A percentile compares a stretch with the other conserved stretches of the same genome.
phyloP scores from a whole-genome alignment of 2,797 vertebrate genomes.

The Hipposideros larvatus region DNA sequence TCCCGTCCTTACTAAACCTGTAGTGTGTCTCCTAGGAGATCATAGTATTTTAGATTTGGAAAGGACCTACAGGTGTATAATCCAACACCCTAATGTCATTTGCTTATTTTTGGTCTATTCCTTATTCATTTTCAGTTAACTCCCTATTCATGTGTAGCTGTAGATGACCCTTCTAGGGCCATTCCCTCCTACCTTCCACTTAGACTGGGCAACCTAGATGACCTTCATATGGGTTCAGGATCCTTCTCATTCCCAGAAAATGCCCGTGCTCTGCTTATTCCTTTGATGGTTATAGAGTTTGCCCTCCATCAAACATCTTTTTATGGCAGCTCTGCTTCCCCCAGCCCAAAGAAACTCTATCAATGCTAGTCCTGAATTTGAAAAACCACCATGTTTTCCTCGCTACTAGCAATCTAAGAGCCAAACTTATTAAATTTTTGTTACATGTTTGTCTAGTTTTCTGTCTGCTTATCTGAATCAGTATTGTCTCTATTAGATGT shows the following conservation, averaged over 20 bases:
- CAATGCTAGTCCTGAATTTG: background rate
- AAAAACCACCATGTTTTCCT: slow-evolving; percentile 25
- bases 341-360: background rate
- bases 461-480: slow-evolving; percentile 12
- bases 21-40: background rate
- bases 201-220: background rate
- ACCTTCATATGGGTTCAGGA: background rate
- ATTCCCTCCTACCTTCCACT: background rate
- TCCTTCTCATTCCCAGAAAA: background rate
- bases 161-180: background rate
- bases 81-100: background rate
- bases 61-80: background rate
- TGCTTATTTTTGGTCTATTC: slow-evolving; percentile 1
- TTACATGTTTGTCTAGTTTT: slow-evolving; percentile 42
- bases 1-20: background rate
- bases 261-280: background rate
- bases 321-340: background rate
- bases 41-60: background rate
- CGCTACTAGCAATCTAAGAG: background rate
- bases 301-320: background rate
- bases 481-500: background rate
- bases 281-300: background rate
- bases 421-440: background rate
- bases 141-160: background rate
- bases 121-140: background rate